Evolutionary conservation across 2,113 vertebrate species (phyloP).

Genomic region (Aptenodytes forsteri): DNA sequence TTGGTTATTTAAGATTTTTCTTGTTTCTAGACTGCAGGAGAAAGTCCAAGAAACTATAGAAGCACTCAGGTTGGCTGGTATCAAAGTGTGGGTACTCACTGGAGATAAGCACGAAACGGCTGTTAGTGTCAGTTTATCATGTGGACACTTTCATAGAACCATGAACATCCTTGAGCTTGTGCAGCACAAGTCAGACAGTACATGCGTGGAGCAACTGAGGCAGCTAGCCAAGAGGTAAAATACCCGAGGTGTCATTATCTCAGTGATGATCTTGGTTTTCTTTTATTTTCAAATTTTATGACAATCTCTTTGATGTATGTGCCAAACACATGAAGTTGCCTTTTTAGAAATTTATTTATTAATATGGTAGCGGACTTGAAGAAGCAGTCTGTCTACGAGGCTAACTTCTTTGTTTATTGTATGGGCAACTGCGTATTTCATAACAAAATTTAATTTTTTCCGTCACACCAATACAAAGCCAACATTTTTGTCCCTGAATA

Average conservation of each 20-base stretch:
- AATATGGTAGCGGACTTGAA: neutral
- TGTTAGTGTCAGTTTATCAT: slow-evolving; percentile 94
- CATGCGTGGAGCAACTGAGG: slow-evolving; percentile 90
- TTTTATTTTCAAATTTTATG: neutral
- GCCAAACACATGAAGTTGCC: neutral
- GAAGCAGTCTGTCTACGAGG: neutral
- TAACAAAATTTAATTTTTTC: neutral
- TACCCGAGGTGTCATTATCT: neutral
- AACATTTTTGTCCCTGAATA: slow-evolving; percentile 46
- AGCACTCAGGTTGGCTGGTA: slow-evolving; percentile 91
- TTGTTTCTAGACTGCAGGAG: slow-evolving; percentile 87
- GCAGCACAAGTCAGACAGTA: slow-evolving; percentile 89
- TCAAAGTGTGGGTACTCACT: slow-evolving; percentile 97
- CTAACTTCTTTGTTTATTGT: neutral
- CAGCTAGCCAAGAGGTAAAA: slow-evolving; percentile 86
- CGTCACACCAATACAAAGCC: neutral
- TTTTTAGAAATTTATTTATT: neutral
- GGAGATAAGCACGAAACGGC: slow-evolving; percentile 97
- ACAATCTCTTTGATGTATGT: neutral
- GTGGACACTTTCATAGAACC: slow-evolving; percentile 93
- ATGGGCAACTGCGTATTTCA: neutral
- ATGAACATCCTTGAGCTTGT: slow-evolving; percentile 96
- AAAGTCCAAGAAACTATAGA: slow-evolving; percentile 97
- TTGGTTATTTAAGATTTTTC: neutral
- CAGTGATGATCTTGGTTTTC: neutral